Evolutionary conservation across 2,113 vertebrate species (phyloP), one percentile per base, ranked within the genome.

Genomic region (Cebidichthys violaceus): DNA sequence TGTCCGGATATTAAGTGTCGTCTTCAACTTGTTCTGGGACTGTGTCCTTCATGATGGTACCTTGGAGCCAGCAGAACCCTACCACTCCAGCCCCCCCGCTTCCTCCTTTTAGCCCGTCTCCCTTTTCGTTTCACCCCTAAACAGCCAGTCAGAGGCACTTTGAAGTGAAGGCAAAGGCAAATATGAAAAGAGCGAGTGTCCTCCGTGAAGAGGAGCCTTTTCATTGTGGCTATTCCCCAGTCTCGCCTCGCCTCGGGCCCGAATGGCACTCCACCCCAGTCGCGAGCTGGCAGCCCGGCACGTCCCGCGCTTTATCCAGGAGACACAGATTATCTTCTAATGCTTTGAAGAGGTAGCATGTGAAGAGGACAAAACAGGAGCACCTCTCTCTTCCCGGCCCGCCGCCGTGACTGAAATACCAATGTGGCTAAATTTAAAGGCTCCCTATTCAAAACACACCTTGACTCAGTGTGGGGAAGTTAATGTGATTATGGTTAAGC

Each of bases 141-240:
- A 91, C 66, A 84, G 64, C 62, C 81, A 71, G 81, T 86, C 77
- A 83, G 70, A 81, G 71, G 55, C 75, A 74, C 90, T 92, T 93
- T 91, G 88, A 94, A 93, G 90, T 91, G 47, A 59, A 86, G 76
- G 66, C 83, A 86, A 90, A 88, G 84, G 85, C 79, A 92, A 87
- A 89, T 88, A 86, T 90, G 73, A 93, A 92, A 91, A 81, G 88
- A 77, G 64, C 8, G 55, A 50, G 41, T 55, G 90, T 88, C 76
- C 79, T 90, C 84, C 13, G 22, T 83, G 79, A 86, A 86, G 64
- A 85, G 76, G 62, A 85, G 62, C 57, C 81, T 88, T 89, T 88
- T 89, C 57, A 86, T 72, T 72, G 76, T 45, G 72, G 70, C 79
- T 90, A 86, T 92, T 91, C 90, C 85, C 89, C 69, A 27, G 82